Percentiles rank a stretch among this genome's conserved stretches.
Evolutionary conservation across 2,113 vertebrate species (phyloP).

Genomic region (Okapia johnstoni): DNA sequence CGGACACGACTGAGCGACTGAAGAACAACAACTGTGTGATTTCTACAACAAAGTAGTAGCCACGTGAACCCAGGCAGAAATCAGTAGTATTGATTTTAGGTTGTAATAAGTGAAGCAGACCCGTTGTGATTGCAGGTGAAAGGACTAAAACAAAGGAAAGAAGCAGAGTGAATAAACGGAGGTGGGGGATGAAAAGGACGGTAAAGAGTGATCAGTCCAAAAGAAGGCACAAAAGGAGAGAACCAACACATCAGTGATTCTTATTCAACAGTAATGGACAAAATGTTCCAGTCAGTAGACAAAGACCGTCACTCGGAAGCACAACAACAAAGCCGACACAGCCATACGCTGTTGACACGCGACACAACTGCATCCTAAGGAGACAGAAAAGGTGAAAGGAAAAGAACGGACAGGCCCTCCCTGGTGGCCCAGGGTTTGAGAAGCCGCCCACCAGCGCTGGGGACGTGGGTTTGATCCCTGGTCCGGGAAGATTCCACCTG

Average conservation of each 20-base stretch:
- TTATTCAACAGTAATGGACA: neutral
- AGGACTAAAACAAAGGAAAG: too few species aligned
- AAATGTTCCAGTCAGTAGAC: neutral
- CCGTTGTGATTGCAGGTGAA: neutral
- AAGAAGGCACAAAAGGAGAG: neutral
- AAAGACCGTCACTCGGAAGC: neutral
- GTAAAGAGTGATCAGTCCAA: neutral
- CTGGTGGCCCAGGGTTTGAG: neutral
- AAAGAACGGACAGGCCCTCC: neutral
- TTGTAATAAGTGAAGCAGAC: neutral
- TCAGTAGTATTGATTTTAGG: accelerated
- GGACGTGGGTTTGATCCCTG: neutral
- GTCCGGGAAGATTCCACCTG: neutral
- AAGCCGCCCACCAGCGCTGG: neutral
- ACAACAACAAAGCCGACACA: neutral
- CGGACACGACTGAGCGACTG: accelerated
- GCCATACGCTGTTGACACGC: accelerated
- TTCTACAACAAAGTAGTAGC: neutral
- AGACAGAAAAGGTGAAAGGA: neutral
- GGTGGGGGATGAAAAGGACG: neutral
- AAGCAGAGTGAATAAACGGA: too few species aligned
- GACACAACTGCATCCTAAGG: too few species aligned
- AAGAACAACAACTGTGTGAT: neutral
- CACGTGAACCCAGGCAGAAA: neutral
- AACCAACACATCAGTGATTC: neutral